phyloP scores from a whole-genome alignment of 2,888 invertebrate genomes.

The Cheiracanthium punctorium region DNA sequence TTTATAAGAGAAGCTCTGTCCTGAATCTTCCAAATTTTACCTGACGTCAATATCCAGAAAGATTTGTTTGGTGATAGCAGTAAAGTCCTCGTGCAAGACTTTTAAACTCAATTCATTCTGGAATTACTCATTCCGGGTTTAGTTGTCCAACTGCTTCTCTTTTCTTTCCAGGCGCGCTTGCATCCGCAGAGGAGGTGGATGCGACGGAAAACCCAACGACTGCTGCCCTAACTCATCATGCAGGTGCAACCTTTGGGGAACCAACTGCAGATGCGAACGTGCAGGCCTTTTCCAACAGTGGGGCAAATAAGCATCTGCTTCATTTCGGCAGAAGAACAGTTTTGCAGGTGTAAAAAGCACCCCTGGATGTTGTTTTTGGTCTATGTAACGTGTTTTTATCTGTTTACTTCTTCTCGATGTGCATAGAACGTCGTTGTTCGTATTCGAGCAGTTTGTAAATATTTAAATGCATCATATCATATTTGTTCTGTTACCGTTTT shows the following conservation, averaged over 20 bases:
- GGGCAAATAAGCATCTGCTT: conserved; percentile 50
- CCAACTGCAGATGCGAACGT: conserved; percentile 91
- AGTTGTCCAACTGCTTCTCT: no score
- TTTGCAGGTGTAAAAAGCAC: background rate
- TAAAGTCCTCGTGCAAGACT: no score
- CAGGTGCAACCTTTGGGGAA: conserved; percentile 91
- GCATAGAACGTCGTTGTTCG: background rate
- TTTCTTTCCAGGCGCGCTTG: conserved; percentile 77
- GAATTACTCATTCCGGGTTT: no score
- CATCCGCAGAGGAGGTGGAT: conserved; percentile 87
- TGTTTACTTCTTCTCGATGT: background rate
- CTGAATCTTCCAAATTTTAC: no score
- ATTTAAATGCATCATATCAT: conserved; percentile 9
- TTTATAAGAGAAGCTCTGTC: no score
- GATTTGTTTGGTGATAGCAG: no score
- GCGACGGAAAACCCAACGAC: conserved; percentile 88
- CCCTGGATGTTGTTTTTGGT: background rate
- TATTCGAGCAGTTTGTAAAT: conserved; percentile 6
- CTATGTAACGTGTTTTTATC: conserved; percentile 19
- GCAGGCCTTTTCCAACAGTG: conserved; percentile 86
- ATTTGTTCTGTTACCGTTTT: background rate
- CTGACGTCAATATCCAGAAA: no score
- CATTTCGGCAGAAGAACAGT: no score
- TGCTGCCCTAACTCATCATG: conserved; percentile 91
- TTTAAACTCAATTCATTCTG: no score